Evolutionary conservation across 2,113 vertebrate species (phyloP).

Genomic region (Tyto alba): DNA sequence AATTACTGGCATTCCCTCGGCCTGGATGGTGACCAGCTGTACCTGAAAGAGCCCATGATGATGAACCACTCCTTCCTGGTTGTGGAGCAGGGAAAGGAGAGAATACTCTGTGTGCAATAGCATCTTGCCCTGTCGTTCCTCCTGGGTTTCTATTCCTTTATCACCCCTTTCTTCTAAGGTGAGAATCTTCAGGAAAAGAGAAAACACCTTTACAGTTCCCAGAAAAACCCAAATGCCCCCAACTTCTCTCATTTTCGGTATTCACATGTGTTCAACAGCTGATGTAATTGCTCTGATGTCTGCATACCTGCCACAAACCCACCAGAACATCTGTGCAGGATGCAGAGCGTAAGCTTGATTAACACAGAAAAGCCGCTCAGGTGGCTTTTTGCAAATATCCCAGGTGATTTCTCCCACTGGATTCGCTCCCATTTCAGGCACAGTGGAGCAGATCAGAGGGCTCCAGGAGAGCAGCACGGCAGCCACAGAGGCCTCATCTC

Average conservation of each 20-base stretch:
- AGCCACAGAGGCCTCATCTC: neutral
- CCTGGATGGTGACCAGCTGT: neutral
- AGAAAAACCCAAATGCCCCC: neutral
- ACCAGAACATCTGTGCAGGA: neutral
- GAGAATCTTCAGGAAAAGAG: constrained; percentile 81
- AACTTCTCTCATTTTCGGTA: neutral
- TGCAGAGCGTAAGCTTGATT: neutral
- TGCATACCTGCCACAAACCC: neutral
- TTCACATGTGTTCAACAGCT: neutral
- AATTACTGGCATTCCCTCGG: neutral
- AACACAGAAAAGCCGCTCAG: neutral
- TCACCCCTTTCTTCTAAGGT: constrained; percentile 93
- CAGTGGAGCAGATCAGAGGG: neutral
- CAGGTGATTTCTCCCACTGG: neutral
- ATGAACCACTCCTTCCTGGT: constrained; percentile 96
- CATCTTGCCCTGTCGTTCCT: constrained; percentile 98
- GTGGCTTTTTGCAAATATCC: neutral
- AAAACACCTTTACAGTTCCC: neutral
- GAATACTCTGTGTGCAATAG: constrained; percentile 96
- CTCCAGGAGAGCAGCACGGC: neutral
- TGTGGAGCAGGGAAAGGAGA: constrained; percentile 92
- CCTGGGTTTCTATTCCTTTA: constrained; percentile 89
- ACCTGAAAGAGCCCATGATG: constrained; percentile 99
- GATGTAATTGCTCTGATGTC: neutral
- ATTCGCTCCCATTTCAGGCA: neutral